Conservation (phyloP, 1,140 invertebrate species). For the Ostrea edulis region DNA sequence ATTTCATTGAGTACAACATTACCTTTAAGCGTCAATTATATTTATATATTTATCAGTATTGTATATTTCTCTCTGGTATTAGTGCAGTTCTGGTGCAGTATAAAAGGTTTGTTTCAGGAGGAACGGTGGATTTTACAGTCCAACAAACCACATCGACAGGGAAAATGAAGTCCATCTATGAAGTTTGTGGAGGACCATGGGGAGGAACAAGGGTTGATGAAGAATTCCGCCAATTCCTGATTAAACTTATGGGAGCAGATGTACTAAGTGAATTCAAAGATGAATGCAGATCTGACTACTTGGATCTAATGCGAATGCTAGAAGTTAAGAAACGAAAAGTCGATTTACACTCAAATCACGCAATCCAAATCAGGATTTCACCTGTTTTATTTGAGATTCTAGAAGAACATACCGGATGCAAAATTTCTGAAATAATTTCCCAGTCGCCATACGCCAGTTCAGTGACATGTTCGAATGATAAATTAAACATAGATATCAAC, state of each 20-base stretch:
- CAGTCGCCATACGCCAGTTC: background rate
- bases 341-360: background rate
- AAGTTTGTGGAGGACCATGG: constrained; percentile 62
- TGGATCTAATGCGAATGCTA: constrained; percentile 48
- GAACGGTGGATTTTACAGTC: constrained; percentile 62
- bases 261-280: constrained; percentile 33
- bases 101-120: constrained; percentile 50
- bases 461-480: constrained; percentile 1
- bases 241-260: constrained; percentile 51
- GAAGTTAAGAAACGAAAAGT: constrained; percentile 48
- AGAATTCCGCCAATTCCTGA: constrained; percentile 50
- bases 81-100: background rate
- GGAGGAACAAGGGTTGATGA: constrained; percentile 60
- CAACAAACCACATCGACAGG: constrained; percentile 49
- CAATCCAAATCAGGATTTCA: background rate
- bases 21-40: background rate
- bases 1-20: background rate
- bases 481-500: constrained; percentile 35
- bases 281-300: background rate
- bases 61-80: too few relatives aligned
- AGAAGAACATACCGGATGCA: background rate
- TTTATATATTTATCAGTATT: too few relatives aligned
- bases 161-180: constrained; percentile 54
- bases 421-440: background rate
- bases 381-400: constrained; percentile 3